These are phyloP conservation scores for Pseudopodoces humilis DNA, from an alignment of 2,113 vertebrate species.

Conservation along the genomic window DNA sequence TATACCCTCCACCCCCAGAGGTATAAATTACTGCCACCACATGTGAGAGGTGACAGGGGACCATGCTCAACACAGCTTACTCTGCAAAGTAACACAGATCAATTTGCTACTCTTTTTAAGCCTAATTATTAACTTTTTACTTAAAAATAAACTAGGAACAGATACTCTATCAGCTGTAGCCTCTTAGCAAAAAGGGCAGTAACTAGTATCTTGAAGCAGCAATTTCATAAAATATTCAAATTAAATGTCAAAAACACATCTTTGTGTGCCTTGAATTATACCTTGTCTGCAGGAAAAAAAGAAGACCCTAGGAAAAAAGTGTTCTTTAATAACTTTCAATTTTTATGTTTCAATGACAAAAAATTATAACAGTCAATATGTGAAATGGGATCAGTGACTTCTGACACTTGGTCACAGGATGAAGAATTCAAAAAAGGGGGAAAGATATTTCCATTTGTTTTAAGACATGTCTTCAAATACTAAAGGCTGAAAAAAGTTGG, in stretches of 20 bases:
- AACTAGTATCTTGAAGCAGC: not conserved
- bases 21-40: not conserved
- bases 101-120: not conserved
- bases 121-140: not conserved
- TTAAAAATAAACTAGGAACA: not conserved
- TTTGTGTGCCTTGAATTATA: not conserved
- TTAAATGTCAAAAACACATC: not conserved
- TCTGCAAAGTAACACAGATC: not conserved
- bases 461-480: not conserved
- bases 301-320: not conserved
- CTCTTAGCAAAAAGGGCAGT: not conserved
- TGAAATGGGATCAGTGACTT: not conserved
- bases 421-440: not conserved
- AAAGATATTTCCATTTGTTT: not conserved
- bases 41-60: not conserved
- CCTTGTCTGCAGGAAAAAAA: not conserved
- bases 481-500: not conserved
- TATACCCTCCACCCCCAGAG: accelerated
- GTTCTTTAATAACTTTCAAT: not conserved
- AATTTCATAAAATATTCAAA: conserved; percentile 8
- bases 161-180: not conserved
- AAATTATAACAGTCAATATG: not conserved
- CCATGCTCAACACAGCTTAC: not conserved
- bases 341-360: not conserved
- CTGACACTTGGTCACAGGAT: not conserved